phyloP scores from a whole-genome alignment of 2,113 vertebrate species.

The Pelodiscus sinensis region DNA sequence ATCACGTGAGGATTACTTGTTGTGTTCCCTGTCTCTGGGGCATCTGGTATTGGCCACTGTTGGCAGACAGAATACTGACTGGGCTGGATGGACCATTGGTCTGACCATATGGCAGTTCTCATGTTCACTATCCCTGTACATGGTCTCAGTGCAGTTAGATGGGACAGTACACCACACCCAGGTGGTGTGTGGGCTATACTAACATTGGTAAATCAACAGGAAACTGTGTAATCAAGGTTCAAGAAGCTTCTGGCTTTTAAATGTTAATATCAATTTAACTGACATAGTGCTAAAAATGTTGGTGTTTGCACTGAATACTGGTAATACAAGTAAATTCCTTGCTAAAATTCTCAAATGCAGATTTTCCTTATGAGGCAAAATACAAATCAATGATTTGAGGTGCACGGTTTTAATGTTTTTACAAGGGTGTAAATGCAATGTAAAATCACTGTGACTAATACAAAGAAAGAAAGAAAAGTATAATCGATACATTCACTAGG shows the following conservation, averaged over 20 bases:
- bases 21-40: no score
- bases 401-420: neutral
- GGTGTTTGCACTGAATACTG: neutral
- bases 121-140: no score
- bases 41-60: no score
- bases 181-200: no score
- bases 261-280: neutral
- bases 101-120: no score
- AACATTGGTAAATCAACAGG: neutral
- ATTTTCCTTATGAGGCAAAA: neutral
- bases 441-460: neutral
- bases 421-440: neutral
- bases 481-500: neutral
- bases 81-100: no score
- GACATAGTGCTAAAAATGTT: neutral
- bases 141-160: no score
- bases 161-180: no score
- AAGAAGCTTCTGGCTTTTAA: neutral
- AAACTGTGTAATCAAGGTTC: neutral
- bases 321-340: neutral
- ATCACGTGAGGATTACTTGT: no score
- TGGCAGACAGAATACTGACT: no score
- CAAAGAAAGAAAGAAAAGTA: neutral
- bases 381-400: neutral
- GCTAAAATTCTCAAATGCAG: neutral